Evolutionary conservation across 2,797 vertebrate species (phyloP), one percentile per base, ranked within the genome.

Genomic region (Erethizon dorsatum): DNA sequence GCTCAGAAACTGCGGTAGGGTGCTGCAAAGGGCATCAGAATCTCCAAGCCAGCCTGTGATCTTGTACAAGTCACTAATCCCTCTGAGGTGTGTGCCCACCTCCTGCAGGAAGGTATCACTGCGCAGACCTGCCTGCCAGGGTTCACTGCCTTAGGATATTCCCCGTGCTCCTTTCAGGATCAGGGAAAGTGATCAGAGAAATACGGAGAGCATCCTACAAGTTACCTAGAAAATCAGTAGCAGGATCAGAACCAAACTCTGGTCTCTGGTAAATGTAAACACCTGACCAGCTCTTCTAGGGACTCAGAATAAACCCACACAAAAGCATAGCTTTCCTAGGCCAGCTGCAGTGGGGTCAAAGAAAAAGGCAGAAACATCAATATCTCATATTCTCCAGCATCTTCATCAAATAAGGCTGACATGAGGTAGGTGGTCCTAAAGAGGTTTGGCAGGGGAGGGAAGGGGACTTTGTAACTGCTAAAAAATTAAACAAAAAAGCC

Each of bases 231-330:
- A 83, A 93, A 91, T 57, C 37, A 83, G 75, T 3, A 59, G 50
- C 47, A 90, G 57, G 33, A 54, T 33, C 24, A 90, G 69, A 94
- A 94, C 11, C 56, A 45, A 93, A 96, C n/a, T 89, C 47, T 65
- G 13, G 12, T 63, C n/a, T 54, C 45, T 63, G 17, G 24, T 75
- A 84, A 91, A 83, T 79, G 50, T 67, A 73, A 52, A 90, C 14
- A 59, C 12, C 24, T 83, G 33, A 12, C 10, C 26, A 96, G 22
- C 37, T 91, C 33, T 88, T 90, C 22, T 37, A 37, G n/a, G 52
- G 37, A 69, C 65, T 12, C 82, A 50, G 50, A 88, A 92, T 56
- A 78, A 88, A 94, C 28, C 13, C 50, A 67, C 10, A 92, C 24
- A 65, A 77, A 94, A 31, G 47, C 78, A 85, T 11, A 63, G 37